Evolutionary conservation across 1,140 invertebrate species (phyloP).

Genomic region (Galleria mellonella): DNA sequence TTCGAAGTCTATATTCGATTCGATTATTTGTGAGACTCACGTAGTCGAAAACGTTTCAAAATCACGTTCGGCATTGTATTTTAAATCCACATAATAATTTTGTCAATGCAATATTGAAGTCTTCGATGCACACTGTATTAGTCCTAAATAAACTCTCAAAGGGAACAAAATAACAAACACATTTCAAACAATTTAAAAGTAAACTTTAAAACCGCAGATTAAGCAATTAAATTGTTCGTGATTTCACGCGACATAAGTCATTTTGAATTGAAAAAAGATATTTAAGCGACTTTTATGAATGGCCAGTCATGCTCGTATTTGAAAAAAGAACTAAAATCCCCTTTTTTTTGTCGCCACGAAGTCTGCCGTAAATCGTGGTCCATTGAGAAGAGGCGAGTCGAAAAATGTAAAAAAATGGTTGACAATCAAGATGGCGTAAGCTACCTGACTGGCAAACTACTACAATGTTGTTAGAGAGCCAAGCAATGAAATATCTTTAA

Average conservation of each 20-base stretch:
- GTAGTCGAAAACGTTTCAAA: too few relatives aligned
- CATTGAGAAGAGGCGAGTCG: slow-evolving; percentile 33
- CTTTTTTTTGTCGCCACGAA: slow-evolving; percentile 40
- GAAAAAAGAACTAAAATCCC: slow-evolving; percentile 20
- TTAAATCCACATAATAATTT: not conserved
- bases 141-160: not conserved
- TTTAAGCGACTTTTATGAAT: slow-evolving; percentile 36
- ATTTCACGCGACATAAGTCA: slow-evolving; percentile 1
- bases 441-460: slow-evolving; percentile 31
- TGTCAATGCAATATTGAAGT: not conserved
- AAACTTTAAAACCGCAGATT: not conserved
- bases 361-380: slow-evolving; percentile 52
- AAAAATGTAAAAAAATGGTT: slow-evolving; percentile 32
- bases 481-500: too few relatives aligned
- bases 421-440: slow-evolving; percentile 28
- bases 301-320: slow-evolving; percentile 28
- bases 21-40: too few relatives aligned
- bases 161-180: not conserved
- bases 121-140: not conserved
- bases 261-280: not conserved
- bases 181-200: not conserved
- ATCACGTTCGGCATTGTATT: not conserved
- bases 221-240: not conserved
- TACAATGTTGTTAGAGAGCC: too few relatives aligned
- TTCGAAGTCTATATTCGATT: too few relatives aligned